These are phyloP conservation scores for Octodon degus DNA, from an alignment of 2,113 vertebrate species.

Conservation along the genomic window DNA sequence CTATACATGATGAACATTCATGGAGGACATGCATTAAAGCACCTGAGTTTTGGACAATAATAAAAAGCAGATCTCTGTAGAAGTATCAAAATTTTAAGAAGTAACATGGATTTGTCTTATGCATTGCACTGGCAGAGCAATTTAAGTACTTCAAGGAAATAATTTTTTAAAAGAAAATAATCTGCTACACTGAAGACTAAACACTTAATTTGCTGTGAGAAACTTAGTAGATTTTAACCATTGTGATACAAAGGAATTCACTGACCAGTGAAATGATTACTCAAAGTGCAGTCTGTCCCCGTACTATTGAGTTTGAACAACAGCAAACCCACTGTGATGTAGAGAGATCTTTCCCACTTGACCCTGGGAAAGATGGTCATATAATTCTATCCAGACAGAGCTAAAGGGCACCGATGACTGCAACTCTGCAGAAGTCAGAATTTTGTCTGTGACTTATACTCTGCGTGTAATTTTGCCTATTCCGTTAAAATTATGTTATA, in stretches of 20 bases:
- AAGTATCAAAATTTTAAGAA: slow-evolving; percentile 18
- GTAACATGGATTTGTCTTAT: neutral
- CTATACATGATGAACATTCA: neutral
- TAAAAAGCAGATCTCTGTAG: neutral
- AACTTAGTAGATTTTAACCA: neutral
- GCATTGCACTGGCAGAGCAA: neutral
- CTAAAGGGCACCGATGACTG: neutral
- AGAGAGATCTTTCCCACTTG: neutral
- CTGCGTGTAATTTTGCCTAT: neutral
- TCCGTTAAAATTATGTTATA: neutral
- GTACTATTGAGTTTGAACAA: neutral
- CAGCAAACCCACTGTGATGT: neutral
- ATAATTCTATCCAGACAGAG: slow-evolving; percentile 17
- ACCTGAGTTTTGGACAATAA: neutral
- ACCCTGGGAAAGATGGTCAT: neutral
- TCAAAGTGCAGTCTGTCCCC: neutral
- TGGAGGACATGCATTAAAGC: neutral
- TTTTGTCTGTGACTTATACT: neutral
- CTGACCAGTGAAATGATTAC: neutral
- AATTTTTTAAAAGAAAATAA: neutral
- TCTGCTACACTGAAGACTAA: neutral
- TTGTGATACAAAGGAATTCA: neutral
- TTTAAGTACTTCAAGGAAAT: slow-evolving; percentile 30
- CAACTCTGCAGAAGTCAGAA: neutral
- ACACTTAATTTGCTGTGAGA: neutral